phyloP scores from a whole-genome alignment of 2,113 vertebrate genomes.

The Ictalurus furcatus region DNA sequence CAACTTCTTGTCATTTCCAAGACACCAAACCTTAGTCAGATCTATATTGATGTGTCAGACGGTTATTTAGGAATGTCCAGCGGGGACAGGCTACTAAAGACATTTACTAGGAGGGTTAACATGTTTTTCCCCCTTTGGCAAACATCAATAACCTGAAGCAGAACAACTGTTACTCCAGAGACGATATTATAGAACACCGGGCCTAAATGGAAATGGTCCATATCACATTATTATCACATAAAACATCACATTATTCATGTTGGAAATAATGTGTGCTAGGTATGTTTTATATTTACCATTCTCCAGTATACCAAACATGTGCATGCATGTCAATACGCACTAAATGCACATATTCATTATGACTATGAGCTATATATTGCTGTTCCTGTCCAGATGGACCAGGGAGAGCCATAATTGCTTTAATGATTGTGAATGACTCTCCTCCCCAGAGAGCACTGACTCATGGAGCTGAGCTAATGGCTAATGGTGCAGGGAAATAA shows the following conservation, averaged over 20 bases:
- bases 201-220: background rate
- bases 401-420: conserved; percentile 43
- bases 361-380: background rate
- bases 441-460: conserved; percentile 39
- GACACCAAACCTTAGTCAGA: background rate
- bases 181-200: background rate
- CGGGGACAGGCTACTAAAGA: conserved; percentile 6
- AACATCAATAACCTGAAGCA: conserved; percentile 14
- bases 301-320: background rate
- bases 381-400: conserved; percentile 24
- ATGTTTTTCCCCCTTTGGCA: background rate
- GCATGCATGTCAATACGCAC: background rate
- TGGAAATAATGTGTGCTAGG: background rate
- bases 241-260: background rate
- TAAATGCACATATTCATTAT: conserved; percentile 9
- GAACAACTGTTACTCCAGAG: conserved; percentile 7
- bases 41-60: conserved; percentile 23
- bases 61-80: background rate
- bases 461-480: conserved; percentile 33
- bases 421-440: conserved; percentile 45
- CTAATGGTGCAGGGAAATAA: conserved; percentile 43
- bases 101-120: background rate
- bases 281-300: background rate
- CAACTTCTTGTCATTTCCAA: background rate
- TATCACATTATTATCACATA: background rate